These are phyloP conservation scores for Dryoscopus gambensis DNA, from an alignment of 2,113 vertebrate genomes.

Conservation along the genomic window DNA sequence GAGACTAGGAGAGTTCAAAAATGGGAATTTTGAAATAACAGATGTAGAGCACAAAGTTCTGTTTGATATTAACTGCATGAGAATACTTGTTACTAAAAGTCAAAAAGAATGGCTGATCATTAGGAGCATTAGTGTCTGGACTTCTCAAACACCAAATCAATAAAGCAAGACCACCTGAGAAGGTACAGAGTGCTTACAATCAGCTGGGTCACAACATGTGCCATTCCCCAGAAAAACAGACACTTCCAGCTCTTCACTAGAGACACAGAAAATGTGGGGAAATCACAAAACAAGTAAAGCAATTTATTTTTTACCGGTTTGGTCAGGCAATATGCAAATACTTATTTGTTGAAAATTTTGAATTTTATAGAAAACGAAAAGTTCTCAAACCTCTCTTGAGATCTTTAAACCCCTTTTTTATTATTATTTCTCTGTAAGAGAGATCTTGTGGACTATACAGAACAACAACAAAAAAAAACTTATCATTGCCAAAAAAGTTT, in stretches of 20 bases:
- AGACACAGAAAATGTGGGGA: slow-evolving; percentile 14
- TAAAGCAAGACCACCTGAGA: slow-evolving; percentile 47
- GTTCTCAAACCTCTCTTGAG: slow-evolving; percentile 12
- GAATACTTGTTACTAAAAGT: slow-evolving; percentile 89
- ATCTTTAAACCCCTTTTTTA: slow-evolving; percentile 24
- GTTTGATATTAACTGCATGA: slow-evolving; percentile 92
- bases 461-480: neutral
- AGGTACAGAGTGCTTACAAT: neutral
- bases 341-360: slow-evolving; percentile 57
- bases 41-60: slow-evolving; percentile 91
- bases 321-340: slow-evolving; percentile 67
- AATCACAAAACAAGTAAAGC: slow-evolving; percentile 49
- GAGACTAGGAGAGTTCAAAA: slow-evolving; percentile 91
- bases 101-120: slow-evolving; percentile 98
- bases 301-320: slow-evolving; percentile 69
- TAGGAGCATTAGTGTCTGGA: slow-evolving; percentile 94
- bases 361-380: slow-evolving; percentile 62
- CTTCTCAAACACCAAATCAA: slow-evolving; percentile 78
- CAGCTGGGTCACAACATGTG: slow-evolving; percentile 21
- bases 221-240: slow-evolving; percentile 1
- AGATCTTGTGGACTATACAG: neutral
- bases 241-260: neutral
- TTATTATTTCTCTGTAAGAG: slow-evolving; percentile 42
- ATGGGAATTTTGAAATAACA: slow-evolving; percentile 90
- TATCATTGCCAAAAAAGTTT: neutral